A percentile compares a stretch with the other conserved stretches of the same genome.
Evolutionary conservation across 2,797 vertebrate species (phyloP).

Genomic region (Pseudomugil tenellus): DNA sequence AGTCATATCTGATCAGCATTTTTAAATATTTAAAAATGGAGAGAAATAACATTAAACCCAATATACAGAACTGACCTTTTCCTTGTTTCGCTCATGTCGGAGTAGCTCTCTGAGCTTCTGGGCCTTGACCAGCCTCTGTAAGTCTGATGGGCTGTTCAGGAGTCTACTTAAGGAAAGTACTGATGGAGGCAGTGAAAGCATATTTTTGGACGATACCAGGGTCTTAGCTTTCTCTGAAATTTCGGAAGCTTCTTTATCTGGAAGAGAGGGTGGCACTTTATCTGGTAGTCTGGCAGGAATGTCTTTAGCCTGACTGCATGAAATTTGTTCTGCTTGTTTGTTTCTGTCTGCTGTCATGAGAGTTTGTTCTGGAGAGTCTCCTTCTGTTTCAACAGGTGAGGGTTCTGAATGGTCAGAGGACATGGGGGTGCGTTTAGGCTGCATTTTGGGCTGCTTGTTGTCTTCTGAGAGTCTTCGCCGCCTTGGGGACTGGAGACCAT

Average conservation of each 20-base stretch:
- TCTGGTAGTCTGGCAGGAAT: conserved; percentile 49
- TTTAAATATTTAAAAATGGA: background rate
- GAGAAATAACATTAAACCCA: background rate
- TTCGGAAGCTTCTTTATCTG: conserved; percentile 59
- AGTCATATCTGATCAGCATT: background rate
- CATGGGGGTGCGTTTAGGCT: conserved; percentile 55
- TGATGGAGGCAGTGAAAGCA: conserved; percentile 24
- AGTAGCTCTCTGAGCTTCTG: conserved; percentile 91
- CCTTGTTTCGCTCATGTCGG: conserved; percentile 88
- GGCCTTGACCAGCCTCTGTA: conserved; percentile 89
- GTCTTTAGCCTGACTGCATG: conserved; percentile 41
- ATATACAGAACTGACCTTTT: conserved; percentile 81
- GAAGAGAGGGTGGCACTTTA: conserved; percentile 46
- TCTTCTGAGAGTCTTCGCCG: conserved; percentile 57
- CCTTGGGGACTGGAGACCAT: conserved; percentile 69
- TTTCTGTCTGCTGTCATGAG: background rate
- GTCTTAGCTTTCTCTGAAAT: conserved; percentile 74
- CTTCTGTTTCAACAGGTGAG: background rate
- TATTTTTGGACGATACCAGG: conserved; percentile 53
- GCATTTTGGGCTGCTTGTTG: conserved; percentile 52
- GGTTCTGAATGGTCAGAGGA: conserved; percentile 10
- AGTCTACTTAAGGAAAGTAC: conserved; percentile 68
- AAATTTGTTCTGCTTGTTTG: conserved; percentile 23
- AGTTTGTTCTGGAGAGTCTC: conserved; percentile 17
- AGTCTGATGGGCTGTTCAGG: conserved; percentile 84